phyloP scores from a whole-genome alignment of 2,888 invertebrate genomes.

The Diadegma fenestrale region DNA sequence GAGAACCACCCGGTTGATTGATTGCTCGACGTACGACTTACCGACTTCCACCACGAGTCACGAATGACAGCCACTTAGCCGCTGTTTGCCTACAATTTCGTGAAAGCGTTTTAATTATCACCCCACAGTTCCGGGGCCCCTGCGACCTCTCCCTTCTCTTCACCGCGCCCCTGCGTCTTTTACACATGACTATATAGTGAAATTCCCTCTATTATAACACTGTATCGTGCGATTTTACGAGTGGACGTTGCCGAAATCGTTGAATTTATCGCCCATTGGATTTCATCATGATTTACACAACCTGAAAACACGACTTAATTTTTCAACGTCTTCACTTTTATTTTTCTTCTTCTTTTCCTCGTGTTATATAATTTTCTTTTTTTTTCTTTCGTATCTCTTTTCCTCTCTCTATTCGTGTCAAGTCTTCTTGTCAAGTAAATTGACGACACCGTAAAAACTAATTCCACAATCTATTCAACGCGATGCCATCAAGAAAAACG shows the following conservation, averaged over 20 bases:
- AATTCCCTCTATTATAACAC: constrained; percentile 16
- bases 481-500: constrained; percentile 15
- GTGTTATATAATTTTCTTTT: constrained; percentile 1
- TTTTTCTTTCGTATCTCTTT: background rate
- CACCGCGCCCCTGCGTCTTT: constrained; percentile 8
- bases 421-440: background rate
- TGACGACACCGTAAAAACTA: background rate
- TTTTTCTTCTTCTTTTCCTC: constrained; percentile 8
- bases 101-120: constrained; percentile 84
- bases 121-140: constrained; percentile 51
- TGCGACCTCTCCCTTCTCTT: constrained; percentile 44
- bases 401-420: background rate
- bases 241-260: constrained; percentile 21
- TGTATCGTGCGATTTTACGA: constrained; percentile 32
- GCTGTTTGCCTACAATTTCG: constrained; percentile 85
- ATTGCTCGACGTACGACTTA: constrained; percentile 85
- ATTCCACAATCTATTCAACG: constrained; percentile 11
- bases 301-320: background rate
- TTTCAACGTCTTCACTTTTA: background rate
- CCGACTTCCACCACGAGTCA: constrained; percentile 83
- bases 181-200: constrained; percentile 24
- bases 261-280: constrained; percentile 12
- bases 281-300: background rate
- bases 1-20: constrained; percentile 80
- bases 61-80: constrained; percentile 85